These are phyloP conservation scores for Taurulus bubalis DNA, from an alignment of 2,113 vertebrate genomes.

Conservation along the genomic window DNA sequence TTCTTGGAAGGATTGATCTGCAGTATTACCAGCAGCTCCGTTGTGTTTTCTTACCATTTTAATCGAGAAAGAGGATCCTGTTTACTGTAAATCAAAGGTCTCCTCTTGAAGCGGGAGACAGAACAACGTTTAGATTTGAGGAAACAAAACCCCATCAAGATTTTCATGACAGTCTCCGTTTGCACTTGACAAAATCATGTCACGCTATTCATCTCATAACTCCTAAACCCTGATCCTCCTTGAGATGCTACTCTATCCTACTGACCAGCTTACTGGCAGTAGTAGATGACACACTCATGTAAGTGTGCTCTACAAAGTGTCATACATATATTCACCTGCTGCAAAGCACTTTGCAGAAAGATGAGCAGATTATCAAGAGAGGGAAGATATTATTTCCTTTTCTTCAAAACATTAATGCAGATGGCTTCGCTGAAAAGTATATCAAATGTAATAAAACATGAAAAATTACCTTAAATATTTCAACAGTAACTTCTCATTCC, in stretches of 20 bases:
- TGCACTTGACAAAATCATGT: not conserved
- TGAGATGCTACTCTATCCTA: constrained; percentile 4
- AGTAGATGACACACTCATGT: constrained; percentile 10
- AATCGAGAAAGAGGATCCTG: not conserved
- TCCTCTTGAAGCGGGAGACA: not conserved
- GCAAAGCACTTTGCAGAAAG: constrained; percentile 18
- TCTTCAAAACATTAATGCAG: not conserved
- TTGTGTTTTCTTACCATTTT: not conserved
- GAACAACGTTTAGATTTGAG: not conserved
- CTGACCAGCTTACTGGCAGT: not conserved
- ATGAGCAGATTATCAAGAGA: not conserved
- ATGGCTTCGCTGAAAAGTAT: not conserved
- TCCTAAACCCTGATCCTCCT: constrained; percentile 13
- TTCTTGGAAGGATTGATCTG: constrained; percentile 1
- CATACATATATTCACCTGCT: constrained; percentile 7
- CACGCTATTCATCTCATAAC: constrained; percentile 12
- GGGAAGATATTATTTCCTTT: not conserved
- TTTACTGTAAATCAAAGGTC: not conserved
- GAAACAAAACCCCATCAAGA: not conserved
- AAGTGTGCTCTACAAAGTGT: not conserved
- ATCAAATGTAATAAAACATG: not conserved
- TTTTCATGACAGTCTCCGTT: constrained; percentile 5
- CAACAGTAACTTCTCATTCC: not conserved
- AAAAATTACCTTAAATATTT: not conserved
- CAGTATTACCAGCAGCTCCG: not conserved